Percentiles rank a stretch among this genome's conserved stretches.
phyloP scores from a whole-genome alignment of 2,113 vertebrate species.

The Garra rufa region DNA sequence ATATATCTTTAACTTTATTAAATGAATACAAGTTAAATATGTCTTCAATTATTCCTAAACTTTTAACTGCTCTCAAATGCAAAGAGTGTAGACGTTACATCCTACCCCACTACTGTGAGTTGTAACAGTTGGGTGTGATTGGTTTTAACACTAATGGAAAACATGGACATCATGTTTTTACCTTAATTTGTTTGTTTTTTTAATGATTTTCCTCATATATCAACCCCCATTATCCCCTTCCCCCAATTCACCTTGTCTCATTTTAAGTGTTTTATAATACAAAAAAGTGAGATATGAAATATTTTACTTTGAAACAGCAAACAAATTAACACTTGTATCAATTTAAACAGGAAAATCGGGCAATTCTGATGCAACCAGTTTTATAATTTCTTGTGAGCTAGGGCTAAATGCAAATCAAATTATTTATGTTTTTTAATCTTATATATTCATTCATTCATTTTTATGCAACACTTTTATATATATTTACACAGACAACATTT shows the following conservation, averaged over 20 bases:
- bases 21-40: not conserved
- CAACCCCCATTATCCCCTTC: not conserved
- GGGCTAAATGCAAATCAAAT: not conserved
- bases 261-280: not conserved
- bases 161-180: not conserved
- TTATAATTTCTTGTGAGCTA: not conserved
- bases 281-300: not conserved
- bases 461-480: not conserved
- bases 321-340: not conserved
- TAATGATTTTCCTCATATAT: not conserved
- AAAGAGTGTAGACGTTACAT: no score
- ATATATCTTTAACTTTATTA: not conserved
- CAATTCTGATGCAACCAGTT: no score
- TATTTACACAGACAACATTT: not conserved
- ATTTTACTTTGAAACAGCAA: not conserved
- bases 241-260: not conserved
- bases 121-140: not conserved
- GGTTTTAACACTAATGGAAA: not conserved
- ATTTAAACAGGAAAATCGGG: not conserved
- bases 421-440: not conserved
- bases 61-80: no score
- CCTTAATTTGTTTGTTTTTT: not conserved
- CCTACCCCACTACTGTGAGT: no score
- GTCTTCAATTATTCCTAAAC: not conserved
- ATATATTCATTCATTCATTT: not conserved